Base-by-base conservation (phyloP, 2,888 invertebrate species). In the Tetheella fluctuosa region DNA sequence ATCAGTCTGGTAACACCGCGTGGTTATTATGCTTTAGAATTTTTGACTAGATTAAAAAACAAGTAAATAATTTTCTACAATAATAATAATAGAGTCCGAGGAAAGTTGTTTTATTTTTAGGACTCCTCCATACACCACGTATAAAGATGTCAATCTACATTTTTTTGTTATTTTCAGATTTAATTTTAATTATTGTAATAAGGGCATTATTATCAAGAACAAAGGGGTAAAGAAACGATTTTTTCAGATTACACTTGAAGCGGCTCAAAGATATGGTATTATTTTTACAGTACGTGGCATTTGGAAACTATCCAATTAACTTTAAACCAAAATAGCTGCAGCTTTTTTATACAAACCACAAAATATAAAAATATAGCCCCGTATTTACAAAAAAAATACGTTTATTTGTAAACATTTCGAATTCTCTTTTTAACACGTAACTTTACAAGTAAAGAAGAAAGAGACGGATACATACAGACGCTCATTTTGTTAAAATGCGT, bases 1-100 rank as follows among this genome's bases (percentile, higher is more conserved):
- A 69, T 85, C 84, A 86, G 84, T 87, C 85, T 76, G 79, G 79
- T 79, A 78, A 69, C 66, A 67, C 66, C 71, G 59, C 65, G 67
- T 69, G 64, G 65, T 69, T 68, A 71, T 73, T 69, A 74, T 71
- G 71, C 67, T 56, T 71, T 57, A 65, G n/a, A n/a, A 37, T 74
- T 73, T 71, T 71, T 75, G 80, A 79, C 80, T 79, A 80, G 76
- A 74, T 68, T 64, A 68, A 60, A 59, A 58, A 68, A 64, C 60
- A 67, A 60, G 57, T 63, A 59, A 64, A 57, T 60, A 20, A 20
- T 48, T 48, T 48, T 48, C 2, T 20, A 10, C 2, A 3, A 6
- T 15, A 48, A 48, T 48, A 48, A 48, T 10, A 48, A 10, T 20
- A 48, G 48, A 48, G 39, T n/a, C 39, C 1, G n/a, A 7, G 7